A percentile compares a stretch with the other conserved stretches of the same genome.
Conservation (phyloP, 2,888 invertebrate genomes). For the Anodontia alba region DNA sequence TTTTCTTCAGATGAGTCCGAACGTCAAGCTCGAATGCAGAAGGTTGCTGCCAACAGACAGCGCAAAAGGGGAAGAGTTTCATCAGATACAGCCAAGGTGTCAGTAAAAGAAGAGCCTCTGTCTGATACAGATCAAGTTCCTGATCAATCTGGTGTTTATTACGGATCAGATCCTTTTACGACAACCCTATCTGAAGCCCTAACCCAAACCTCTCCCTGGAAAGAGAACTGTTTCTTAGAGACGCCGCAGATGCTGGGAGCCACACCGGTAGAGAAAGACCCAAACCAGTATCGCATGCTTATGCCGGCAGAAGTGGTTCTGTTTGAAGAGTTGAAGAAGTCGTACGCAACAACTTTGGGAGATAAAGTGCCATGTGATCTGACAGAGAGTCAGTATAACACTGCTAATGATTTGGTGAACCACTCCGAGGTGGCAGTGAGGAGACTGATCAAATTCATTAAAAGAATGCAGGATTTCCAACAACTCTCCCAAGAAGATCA, state of each 20-base stretch:
- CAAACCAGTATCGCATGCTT: slow-evolving; percentile 65
- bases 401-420: slow-evolving; percentile 87
- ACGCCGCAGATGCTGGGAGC: slow-evolving; percentile 12
- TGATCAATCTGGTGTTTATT: slow-evolving; percentile 39
- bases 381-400: slow-evolving; percentile 63
- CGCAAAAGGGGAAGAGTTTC: slow-evolving; percentile 52
- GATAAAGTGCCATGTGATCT: slow-evolving; percentile 55
- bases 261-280: slow-evolving; percentile 57
- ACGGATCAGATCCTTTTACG: not conserved
- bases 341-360: slow-evolving; percentile 74
- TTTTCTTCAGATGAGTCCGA: slow-evolving; percentile 90
- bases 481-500: slow-evolving; percentile 98
- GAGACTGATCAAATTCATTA: slow-evolving; percentile 88
- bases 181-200: not conserved
- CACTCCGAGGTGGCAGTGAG: slow-evolving; percentile 94
- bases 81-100: not conserved
- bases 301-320: slow-evolving; percentile 61
- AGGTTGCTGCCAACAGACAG: slow-evolving; percentile 93
- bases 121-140: slow-evolving; percentile 55
- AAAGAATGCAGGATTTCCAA: slow-evolving; percentile 91
- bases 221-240: not conserved
- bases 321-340: slow-evolving; percentile 66
- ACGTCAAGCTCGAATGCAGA: slow-evolving; percentile 89
- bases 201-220: not conserved
- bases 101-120: slow-evolving; percentile 67